Conservation (phyloP, 2,113 vertebrate species). For the Rhynchomys soricoides region DNA sequence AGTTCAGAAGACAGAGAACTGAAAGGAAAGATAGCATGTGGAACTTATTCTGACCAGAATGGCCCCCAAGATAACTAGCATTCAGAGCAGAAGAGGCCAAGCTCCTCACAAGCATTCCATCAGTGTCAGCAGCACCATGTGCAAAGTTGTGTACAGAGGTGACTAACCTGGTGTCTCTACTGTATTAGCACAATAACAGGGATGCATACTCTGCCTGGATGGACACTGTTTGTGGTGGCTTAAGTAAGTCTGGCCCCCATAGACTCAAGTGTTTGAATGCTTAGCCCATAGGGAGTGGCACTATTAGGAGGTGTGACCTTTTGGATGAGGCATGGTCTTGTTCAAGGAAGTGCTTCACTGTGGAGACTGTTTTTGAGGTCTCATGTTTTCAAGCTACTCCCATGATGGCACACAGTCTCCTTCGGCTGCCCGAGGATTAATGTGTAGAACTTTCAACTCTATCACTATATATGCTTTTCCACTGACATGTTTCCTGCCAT, state of each 20-base stretch:
- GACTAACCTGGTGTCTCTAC: background rate
- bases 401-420: background rate
- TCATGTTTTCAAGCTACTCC: background rate
- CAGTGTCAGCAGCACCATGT: rapidly evolving
- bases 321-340: background rate
- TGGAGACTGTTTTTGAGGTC: background rate
- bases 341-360: background rate
- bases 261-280: background rate
- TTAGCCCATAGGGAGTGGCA: background rate
- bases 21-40: background rate
- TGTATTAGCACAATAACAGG: background rate
- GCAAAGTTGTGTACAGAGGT: background rate
- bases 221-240: background rate
- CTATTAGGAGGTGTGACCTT: background rate
- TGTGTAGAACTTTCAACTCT: background rate
- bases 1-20: background rate
- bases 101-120: background rate
- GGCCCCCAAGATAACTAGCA: rapidly evolving
- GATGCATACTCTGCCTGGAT: background rate
- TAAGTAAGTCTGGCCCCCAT: background rate
- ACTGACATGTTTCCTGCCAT: background rate
- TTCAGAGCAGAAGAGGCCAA: background rate
- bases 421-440: background rate
- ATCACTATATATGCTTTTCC: background rate
- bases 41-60: background rate